Percentiles rank a stretch among this genome's conserved stretches.
phyloP scores from a whole-genome alignment of 30 jellyfish, hydroid and myxozoan genomes.

The Mastigias papua region DNA sequence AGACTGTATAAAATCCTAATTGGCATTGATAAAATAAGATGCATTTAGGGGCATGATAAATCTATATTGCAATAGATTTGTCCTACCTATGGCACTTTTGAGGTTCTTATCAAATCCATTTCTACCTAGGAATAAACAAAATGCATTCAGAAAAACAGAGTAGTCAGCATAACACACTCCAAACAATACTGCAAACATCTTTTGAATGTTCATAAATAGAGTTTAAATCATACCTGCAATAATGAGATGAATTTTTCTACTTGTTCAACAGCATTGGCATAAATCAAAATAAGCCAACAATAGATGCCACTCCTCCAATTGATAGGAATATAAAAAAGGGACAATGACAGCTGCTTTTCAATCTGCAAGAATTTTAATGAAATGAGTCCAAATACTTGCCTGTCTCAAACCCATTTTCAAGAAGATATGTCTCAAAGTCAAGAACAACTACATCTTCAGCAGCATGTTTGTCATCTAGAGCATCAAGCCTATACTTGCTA shows the following conservation, averaged over 20 bases:
- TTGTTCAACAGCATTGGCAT: neutral
- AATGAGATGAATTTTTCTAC: neutral
- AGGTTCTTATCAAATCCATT: constrained; percentile 5
- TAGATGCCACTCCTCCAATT: neutral
- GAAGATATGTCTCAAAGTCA: constrained; percentile 4
- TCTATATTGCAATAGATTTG: neutral
- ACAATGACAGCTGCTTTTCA: neutral
- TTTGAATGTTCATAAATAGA: too few species aligned
- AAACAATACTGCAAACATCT: too few species aligned
- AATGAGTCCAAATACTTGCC: neutral
- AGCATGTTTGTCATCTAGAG: neutral
- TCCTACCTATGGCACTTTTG: neutral
- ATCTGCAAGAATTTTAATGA: neutral
- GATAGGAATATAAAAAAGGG: neutral
- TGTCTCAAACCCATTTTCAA: constrained; percentile 2
- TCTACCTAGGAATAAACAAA: neutral
- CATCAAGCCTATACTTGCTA: neutral
- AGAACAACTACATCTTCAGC: neutral
- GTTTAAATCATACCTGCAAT: too few species aligned
- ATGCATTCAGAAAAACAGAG: neutral
- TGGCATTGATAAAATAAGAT: too few species aligned
- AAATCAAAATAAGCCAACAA: neutral
- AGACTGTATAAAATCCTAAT: too few species aligned
- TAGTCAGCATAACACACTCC: too few species aligned
- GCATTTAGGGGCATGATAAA: neutral